A percentile compares a stretch with the other conserved stretches of the same genome.
Conservation (phyloP, 2,113 vertebrate genomes). For the Sylvilagus bachmani region DNA sequence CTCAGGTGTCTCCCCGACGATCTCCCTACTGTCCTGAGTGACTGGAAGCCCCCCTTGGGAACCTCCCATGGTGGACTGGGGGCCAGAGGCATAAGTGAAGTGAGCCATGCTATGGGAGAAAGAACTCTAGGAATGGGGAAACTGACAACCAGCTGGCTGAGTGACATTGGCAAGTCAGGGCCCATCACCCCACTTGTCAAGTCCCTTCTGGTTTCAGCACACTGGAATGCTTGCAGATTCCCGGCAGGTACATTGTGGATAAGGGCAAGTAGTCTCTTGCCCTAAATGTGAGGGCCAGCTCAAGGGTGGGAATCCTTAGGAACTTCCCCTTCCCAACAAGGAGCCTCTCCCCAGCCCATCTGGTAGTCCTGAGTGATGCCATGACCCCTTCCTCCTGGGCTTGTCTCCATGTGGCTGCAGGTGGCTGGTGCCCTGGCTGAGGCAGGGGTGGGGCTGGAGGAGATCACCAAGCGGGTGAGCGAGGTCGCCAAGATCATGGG, state of each 20-base stretch:
- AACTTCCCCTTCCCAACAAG: background rate
- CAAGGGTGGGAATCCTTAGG: background rate
- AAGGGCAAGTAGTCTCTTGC: background rate
- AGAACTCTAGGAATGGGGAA: background rate
- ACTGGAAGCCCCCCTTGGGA: background rate
- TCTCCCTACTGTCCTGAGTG: background rate
- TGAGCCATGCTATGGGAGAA: background rate
- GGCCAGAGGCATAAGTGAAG: background rate
- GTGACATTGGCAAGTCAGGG: background rate
- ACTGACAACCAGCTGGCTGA: background rate
- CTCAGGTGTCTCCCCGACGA: too few species aligned
- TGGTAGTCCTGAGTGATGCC: too few species aligned
- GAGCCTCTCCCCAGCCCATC: background rate
- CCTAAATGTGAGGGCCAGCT: background rate
- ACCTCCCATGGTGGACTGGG: too few species aligned
- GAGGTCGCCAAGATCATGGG: conserved; percentile 88
- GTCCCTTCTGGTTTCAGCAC: background rate
- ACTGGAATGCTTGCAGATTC: background rate
- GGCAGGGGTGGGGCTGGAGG: conserved; percentile 90
- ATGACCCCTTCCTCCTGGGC: background rate
- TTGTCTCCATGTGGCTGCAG: conserved; percentile 83
- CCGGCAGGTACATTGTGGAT: background rate
- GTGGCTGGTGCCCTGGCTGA: conserved; percentile 95
- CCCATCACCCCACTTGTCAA: background rate
- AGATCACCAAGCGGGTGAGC: conserved; percentile 89